Conservation (phyloP, 2,888 invertebrate genomes). For the Pristionchus arcanus region DNA sequence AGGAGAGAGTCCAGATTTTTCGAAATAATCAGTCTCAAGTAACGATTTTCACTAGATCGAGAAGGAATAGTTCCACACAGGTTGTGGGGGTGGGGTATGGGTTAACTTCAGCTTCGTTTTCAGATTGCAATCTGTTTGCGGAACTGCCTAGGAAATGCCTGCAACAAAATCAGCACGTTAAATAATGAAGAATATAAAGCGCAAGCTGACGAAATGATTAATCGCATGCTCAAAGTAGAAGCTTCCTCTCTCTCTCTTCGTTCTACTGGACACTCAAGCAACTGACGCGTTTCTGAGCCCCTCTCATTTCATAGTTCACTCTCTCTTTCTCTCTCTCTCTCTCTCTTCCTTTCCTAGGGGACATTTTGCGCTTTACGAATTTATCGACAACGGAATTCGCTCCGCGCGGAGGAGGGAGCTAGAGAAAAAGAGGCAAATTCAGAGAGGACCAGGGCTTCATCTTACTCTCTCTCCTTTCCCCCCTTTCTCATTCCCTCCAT, state of each 20-base stretch:
- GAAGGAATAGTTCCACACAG: no score
- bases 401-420: background rate
- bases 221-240: background rate
- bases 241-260: slow-evolving; percentile 21
- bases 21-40: no score
- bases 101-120: background rate
- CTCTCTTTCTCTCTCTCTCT: background rate
- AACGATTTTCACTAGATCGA: no score
- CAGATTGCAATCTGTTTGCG: slow-evolving; percentile 35
- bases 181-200: background rate
- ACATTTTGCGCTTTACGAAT: background rate
- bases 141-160: slow-evolving; percentile 1
- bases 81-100: no score
- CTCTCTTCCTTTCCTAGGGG: background rate
- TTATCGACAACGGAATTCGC: background rate
- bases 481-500: slow-evolving; percentile 26
- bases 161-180: slow-evolving; percentile 11
- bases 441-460: slow-evolving; percentile 32
- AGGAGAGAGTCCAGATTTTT: no score
- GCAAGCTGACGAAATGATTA: background rate
- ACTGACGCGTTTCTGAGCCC: slow-evolving; percentile 11
- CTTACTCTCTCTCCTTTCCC: slow-evolving; percentile 31
- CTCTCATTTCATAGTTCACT: background rate
- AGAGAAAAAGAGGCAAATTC: background rate
- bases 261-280: slow-evolving; percentile 37